Base-by-base conservation (phyloP, 2,113 vertebrate genomes). In the Dolichallabes microphthalmus region DNA sequence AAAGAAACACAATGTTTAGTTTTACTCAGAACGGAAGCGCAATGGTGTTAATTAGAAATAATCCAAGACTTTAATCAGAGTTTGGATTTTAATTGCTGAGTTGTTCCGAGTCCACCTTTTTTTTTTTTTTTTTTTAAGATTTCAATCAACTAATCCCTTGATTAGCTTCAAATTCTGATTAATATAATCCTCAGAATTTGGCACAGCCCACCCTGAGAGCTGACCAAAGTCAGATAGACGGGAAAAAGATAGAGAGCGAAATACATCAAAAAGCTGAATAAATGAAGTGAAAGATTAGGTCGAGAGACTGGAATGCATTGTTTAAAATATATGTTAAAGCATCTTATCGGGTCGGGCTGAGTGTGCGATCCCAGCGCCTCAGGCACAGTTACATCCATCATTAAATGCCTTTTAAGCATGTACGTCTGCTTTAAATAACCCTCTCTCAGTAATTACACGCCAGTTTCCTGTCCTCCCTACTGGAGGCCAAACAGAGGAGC, bases 261-360 rank as follows among this genome's bases (percentile, higher is more conserved):
- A 78, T 30, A 75, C 17, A 83, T 50, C 27, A 82, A 82, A 27
- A 60, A 55, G 66, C 14, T n/a, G 12, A 74, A 74, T 52, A 76
- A 60, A 30, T 66, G 76, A 71, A 60, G 39, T 10, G 45, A 80
- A 25, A 14, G 52, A 73, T 76, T 55, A 52, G n/a, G 50, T 75
- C 53, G 58, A 92, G 90, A 89, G 89, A 55, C 80, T 87, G 87
- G 88, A 79, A 80, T 90, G 86, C 45, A 45, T 89, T 86, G 88
- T 85, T 88, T 10, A 20, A 27, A 13, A 30, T 39, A 9, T 11
- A 87, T 89, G 66, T 74, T 89, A 64, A 82, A 64, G 52, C 89
- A 35, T 55, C 66, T 89, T 93, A 93, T 94, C 91, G 85, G 84
- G 87, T 82, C 52, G 85, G 88, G 58, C 83, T 89, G 90, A 88